These are phyloP conservation scores for Pteronotus mesoamericanus DNA, from an alignment of 2,797 vertebrate genomes.

Conservation along the genomic window DNA sequence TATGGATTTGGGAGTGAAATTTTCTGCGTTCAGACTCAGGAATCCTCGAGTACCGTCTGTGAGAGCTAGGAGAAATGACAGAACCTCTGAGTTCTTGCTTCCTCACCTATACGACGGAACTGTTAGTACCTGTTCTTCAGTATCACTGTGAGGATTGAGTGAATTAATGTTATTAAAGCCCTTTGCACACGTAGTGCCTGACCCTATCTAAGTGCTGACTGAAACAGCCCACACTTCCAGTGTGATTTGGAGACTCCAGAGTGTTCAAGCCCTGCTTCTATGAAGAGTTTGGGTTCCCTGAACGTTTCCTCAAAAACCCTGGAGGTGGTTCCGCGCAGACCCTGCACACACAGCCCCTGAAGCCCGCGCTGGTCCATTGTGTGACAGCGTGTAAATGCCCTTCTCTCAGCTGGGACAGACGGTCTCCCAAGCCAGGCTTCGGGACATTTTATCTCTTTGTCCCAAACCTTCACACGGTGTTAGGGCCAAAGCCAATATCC, in stretches of 20 bases:
- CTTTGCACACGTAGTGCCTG: background rate
- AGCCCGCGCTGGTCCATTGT: rapidly evolving
- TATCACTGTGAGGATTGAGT: background rate
- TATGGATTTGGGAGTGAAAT: background rate
- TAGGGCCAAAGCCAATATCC: background rate
- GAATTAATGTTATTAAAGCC: background rate
- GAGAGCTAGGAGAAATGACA: background rate
- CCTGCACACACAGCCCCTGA: too few relatives aligned
- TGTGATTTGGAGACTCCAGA: background rate
- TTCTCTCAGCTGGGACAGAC: background rate
- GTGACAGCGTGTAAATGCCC: background rate
- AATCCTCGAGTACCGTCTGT: background rate
- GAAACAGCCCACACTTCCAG: background rate
- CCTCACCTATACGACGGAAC: background rate
- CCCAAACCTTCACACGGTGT: background rate
- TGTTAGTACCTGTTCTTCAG: background rate
- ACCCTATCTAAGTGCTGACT: background rate
- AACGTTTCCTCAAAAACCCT: background rate
- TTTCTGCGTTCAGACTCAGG: background rate
- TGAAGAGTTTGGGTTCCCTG: background rate
- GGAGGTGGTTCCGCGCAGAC: background rate
- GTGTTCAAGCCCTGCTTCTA: background rate
- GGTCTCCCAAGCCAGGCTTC: background rate
- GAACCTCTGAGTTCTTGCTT: background rate
- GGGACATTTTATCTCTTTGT: background rate